Conservation (phyloP, 1,140 invertebrate genomes). For the Holotrichia oblita region DNA sequence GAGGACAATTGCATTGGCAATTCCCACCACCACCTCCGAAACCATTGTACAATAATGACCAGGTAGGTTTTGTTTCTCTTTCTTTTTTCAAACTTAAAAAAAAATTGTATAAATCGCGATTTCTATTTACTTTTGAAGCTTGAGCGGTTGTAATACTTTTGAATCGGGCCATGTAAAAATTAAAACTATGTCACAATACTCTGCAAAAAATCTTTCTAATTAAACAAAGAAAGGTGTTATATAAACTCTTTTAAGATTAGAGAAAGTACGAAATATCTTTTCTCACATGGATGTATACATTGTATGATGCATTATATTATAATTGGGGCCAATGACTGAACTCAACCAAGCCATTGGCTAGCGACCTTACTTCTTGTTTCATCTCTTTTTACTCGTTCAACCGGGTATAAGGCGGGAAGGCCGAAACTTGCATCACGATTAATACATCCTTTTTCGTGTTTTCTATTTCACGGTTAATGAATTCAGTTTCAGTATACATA, state of each 20-base stretch:
- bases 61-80: slow-evolving; percentile 69
- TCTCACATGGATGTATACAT: background rate
- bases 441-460: background rate
- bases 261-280: slow-evolving; percentile 6
- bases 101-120: background rate
- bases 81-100: background rate
- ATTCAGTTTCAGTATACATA: background rate
- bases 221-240: background rate
- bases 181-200: background rate
- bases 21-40: slow-evolving; percentile 79
- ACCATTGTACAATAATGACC: slow-evolving; percentile 78
- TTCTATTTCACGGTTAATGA: background rate
- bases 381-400: slow-evolving; percentile 4
- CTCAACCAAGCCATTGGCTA: background rate
- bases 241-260: background rate
- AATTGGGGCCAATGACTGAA: slow-evolving; percentile 26
- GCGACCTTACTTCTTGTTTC: slow-evolving; percentile 20
- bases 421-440: background rate
- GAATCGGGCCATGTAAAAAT: background rate
- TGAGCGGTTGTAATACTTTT: background rate
- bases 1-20: slow-evolving; percentile 78
- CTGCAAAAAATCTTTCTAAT: background rate
- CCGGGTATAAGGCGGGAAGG: background rate
- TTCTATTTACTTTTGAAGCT: background rate
- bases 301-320: background rate